Evolutionary conservation across 2,113 vertebrate genomes (phyloP).

Genomic region (Prunella himalayana): DNA sequence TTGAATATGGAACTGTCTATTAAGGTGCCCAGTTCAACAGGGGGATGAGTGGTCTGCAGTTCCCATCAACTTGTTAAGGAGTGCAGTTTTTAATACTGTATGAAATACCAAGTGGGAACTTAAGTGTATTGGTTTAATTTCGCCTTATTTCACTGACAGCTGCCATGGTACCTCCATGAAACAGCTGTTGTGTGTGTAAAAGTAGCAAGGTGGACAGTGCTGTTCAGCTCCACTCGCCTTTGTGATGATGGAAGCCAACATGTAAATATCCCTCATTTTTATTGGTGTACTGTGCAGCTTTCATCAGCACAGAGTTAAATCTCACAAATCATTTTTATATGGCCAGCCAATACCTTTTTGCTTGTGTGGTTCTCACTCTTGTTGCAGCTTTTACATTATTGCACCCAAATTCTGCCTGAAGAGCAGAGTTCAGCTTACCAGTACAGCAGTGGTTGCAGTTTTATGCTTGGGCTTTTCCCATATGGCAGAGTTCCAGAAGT

Average conservation of each 20-base stretch:
- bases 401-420: background rate
- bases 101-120: background rate
- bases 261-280: background rate
- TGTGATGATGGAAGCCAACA: background rate
- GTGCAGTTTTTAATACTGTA: background rate
- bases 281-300: background rate
- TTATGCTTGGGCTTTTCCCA: background rate
- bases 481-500: background rate
- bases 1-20: background rate
- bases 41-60: background rate
- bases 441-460: rapidly evolving
- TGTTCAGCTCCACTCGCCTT: background rate
- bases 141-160: background rate
- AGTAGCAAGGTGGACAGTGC: background rate
- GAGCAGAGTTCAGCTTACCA: background rate
- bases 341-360: background rate
- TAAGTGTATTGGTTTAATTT: background rate
- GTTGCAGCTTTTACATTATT: background rate
- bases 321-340: background rate
- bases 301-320: background rate
- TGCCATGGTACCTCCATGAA: background rate
- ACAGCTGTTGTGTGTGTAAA: background rate
- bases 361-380: background rate
- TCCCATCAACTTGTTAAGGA: background rate
- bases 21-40: background rate